phyloP scores from a whole-genome alignment of 2,888 invertebrate species.

The Camponotus fellah region DNA sequence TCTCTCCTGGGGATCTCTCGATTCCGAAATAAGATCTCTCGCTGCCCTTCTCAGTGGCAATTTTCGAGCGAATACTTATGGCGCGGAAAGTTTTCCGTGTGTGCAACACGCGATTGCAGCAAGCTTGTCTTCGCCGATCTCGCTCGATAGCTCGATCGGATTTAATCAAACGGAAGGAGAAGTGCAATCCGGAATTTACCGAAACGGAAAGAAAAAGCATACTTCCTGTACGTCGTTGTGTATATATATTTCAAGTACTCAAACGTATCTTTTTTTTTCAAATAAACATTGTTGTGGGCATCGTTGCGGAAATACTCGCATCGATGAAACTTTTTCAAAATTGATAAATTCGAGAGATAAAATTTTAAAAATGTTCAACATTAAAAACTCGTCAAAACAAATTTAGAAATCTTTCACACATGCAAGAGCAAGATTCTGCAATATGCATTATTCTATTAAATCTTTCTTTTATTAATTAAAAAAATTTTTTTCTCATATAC shows the following conservation, averaged over 20 bases:
- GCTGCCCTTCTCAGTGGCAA: slow-evolving; percentile 54
- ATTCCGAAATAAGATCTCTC: slow-evolving; percentile 56
- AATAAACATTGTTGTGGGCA: background rate
- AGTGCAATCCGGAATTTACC: slow-evolving; percentile 60
- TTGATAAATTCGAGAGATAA: background rate
- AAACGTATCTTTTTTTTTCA: background rate
- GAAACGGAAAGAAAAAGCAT: slow-evolving; percentile 6
- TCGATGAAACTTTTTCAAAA: background rate
- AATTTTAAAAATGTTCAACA: background rate
- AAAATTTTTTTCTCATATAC: background rate
- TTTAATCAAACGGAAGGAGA: slow-evolving; percentile 72
- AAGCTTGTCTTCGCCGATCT: slow-evolving; percentile 62
- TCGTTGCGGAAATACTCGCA: background rate
- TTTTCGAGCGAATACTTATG: slow-evolving; percentile 59
- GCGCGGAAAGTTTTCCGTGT: slow-evolving; percentile 44
- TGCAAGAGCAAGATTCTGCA: background rate
- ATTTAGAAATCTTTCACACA: background rate
- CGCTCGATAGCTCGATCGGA: slow-evolving; percentile 63
- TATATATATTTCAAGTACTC: background rate
- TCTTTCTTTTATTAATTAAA: background rate
- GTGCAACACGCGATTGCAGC: slow-evolving; percentile 29
- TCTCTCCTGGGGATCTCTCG: slow-evolving; percentile 29
- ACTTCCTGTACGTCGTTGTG: background rate
- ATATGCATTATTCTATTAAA: background rate
- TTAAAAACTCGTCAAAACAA: background rate